Conservation (phyloP, 2,888 invertebrate genomes). For the Plebejus argus region DNA sequence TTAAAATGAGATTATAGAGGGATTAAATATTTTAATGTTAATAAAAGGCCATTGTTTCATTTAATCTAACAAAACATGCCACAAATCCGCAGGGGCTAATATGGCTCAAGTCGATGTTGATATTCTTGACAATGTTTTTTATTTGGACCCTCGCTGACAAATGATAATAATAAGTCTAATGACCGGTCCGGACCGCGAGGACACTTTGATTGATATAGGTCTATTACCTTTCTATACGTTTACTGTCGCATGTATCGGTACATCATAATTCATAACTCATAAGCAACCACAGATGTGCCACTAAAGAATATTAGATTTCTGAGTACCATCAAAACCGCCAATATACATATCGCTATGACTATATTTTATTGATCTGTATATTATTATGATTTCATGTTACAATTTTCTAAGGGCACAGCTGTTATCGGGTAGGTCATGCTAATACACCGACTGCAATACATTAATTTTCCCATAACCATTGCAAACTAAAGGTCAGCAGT, state of each 20-base stretch:
- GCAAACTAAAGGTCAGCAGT: conserved; percentile 20
- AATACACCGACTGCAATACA: conserved; percentile 17
- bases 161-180: no score
- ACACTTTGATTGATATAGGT: no score
- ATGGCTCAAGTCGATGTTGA: not conserved
- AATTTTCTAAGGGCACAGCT: not conserved
- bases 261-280: no score
- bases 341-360: not conserved
- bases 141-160: not conserved
- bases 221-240: no score
- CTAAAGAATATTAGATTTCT: no score
- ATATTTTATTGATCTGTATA: not conserved
- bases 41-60: not conserved
- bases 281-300: no score
- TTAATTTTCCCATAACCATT: conserved; percentile 4
- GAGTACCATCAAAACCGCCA: no score
- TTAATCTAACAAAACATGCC: not conserved
- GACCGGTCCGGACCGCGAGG: no score
- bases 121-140: not conserved
- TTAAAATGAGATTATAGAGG: not conserved
- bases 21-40: conserved; percentile 13
- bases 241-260: no score
- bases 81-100: not conserved
- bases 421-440: conserved; percentile 4
- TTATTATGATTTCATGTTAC: not conserved